These are phyloP conservation scores for Mesitornis unicolor DNA, from an alignment of 2,113 vertebrate species.

Conservation along the genomic window DNA sequence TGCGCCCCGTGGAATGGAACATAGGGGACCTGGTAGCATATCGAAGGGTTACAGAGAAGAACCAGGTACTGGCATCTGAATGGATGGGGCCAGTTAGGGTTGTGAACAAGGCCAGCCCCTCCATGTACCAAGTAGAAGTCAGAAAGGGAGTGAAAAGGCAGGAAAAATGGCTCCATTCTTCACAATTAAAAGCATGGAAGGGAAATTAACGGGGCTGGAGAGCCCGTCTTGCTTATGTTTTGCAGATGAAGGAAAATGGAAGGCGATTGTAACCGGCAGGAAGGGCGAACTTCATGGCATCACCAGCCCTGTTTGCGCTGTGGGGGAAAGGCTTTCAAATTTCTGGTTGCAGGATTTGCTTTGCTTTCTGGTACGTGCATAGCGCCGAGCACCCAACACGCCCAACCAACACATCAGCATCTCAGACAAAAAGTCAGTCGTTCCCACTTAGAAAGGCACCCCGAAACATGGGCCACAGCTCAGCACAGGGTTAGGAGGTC, in stretches of 20 bases:
- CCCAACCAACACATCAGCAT: not conserved
- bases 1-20: conserved; percentile 34
- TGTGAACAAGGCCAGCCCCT: conserved; percentile 61
- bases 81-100: conserved; percentile 52
- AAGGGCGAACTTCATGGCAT: conserved; percentile 44
- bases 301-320: conserved; percentile 34
- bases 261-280: conserved; percentile 31
- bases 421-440: not conserved
- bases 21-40: conserved; percentile 36
- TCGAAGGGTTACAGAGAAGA: conserved; percentile 43
- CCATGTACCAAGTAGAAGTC: conserved; percentile 54
- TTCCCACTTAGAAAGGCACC: not conserved
- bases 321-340: conserved; percentile 58
- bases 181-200: conserved; percentile 65
- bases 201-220: conserved; percentile 69
- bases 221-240: conserved; percentile 65
- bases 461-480: not conserved
- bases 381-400: not conserved
- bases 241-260: conserved; percentile 68
- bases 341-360: conserved; percentile 61
- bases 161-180: conserved; percentile 61
- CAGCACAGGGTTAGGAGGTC: conserved; percentile 37
- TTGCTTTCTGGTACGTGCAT: conserved; percentile 61
- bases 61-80: conserved; percentile 25
- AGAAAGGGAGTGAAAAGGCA: conserved; percentile 33